Conservation (phyloP, 2,888 invertebrate genomes). For the Xestia rhomboidea region DNA sequence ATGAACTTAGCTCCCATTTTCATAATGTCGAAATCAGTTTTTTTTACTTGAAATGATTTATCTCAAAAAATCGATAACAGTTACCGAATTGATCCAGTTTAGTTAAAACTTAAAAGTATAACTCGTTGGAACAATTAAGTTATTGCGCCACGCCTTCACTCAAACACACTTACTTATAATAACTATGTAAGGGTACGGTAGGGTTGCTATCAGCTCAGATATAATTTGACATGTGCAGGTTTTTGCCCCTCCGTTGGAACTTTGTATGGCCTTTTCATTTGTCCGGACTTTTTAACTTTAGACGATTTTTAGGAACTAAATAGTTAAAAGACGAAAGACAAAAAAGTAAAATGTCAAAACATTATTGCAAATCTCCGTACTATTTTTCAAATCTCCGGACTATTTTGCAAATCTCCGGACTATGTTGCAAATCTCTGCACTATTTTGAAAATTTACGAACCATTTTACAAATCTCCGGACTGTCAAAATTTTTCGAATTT, state of each 20-base stretch:
- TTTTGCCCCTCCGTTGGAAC: background rate
- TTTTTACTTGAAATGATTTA: background rate
- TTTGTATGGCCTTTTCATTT: background rate
- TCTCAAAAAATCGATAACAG: conserved; percentile 16
- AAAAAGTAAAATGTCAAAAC: too few relatives aligned
- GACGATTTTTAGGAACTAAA: background rate
- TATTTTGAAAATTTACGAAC: too few relatives aligned
- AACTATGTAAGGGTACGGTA: conserved; percentile 17
- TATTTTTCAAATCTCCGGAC: background rate
- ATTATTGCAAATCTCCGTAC: too few relatives aligned
- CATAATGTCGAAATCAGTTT: conserved; percentile 16
- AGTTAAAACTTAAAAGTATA: conserved; percentile 28
- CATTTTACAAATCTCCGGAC: background rate
- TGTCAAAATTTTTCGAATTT: background rate
- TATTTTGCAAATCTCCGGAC: background rate
- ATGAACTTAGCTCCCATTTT: conserved; percentile 13
- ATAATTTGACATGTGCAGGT: background rate
- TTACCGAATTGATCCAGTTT: conserved; percentile 11
- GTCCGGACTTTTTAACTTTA: background rate
- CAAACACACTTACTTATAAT: conserved; percentile 24
- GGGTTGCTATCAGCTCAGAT: background rate
- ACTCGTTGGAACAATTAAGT: conserved; percentile 48
- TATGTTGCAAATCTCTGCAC: too few relatives aligned
- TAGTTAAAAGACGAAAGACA: background rate
- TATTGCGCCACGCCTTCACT: conserved; percentile 45